phyloP scores from a whole-genome alignment of 2,888 invertebrate genomes.

The Steromphala cineraria region DNA sequence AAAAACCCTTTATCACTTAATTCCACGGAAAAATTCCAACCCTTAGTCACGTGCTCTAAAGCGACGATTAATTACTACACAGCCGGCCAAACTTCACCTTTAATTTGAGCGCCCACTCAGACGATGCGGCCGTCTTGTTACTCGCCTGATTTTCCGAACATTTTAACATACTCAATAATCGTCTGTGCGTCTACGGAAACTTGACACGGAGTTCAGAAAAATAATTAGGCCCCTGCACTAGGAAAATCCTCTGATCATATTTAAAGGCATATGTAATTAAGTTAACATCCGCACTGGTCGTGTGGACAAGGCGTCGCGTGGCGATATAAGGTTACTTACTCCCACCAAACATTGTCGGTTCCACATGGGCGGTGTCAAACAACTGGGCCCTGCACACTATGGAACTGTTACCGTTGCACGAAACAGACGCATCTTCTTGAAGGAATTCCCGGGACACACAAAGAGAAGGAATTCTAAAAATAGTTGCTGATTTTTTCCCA shows the following conservation, averaged over 20 bases:
- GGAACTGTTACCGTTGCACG: background rate
- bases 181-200: constrained; percentile 4
- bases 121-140: background rate
- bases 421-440: background rate
- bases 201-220: constrained; percentile 3
- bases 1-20: background rate
- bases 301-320: background rate
- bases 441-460: constrained; percentile 11
- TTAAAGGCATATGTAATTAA: constrained; percentile 15
- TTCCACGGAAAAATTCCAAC: background rate
- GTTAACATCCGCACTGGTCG: constrained; percentile 10
- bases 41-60: background rate
- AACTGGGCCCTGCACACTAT: background rate
- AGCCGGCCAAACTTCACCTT: background rate
- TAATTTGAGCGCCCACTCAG: constrained; percentile 3
- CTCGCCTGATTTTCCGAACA: background rate
- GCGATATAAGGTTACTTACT: background rate
- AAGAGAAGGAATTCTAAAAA: constrained; percentile 11
- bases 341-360: background rate
- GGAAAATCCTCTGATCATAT: constrained; percentile 15
- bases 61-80: background rate
- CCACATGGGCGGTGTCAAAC: background rate
- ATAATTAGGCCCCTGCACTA: constrained; percentile 13
- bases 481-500: background rate
- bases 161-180: background rate